Evolutionary conservation across 2,888 invertebrate genomes (phyloP).

Genomic region (Caenorhabditis macrosperma): DNA sequence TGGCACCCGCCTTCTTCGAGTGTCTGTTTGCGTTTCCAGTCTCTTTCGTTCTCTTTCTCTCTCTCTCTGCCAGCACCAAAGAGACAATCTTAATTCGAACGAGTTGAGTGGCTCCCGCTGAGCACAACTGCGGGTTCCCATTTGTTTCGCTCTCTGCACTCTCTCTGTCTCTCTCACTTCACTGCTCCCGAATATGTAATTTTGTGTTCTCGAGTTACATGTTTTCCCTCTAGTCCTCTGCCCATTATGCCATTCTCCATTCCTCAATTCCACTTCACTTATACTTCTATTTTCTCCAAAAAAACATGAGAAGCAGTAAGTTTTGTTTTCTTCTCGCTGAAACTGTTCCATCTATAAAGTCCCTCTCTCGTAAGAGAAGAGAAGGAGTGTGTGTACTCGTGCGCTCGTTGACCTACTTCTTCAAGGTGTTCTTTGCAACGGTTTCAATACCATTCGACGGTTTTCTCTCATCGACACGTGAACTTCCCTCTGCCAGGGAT

Average conservation of each 20-base stretch:
- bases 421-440: constrained; percentile 6
- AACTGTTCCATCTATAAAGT: too few relatives aligned
- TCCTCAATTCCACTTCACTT: constrained; percentile 21
- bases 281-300: constrained; percentile 1
- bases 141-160: neutral
- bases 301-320: too few relatives aligned
- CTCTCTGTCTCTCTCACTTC: constrained; percentile 16
- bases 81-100: constrained; percentile 47
- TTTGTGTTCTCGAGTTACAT: constrained; percentile 44
- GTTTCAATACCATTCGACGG: constrained; percentile 2
- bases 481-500: neutral
- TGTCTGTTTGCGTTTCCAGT: constrained; percentile 39
- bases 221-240: constrained; percentile 33
- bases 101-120: constrained; percentile 45
- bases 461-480: too few relatives aligned
- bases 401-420: constrained; percentile 47
- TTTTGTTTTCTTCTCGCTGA: too few relatives aligned
- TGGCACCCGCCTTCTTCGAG: constrained; percentile 53
- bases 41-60: constrained; percentile 22
- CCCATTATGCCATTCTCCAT: constrained; percentile 22
- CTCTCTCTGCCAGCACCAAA: constrained; percentile 16
- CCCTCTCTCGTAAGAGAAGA: too few relatives aligned
- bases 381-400: constrained; percentile 27
- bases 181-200: constrained; percentile 39
- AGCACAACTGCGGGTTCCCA: constrained; percentile 34